A percentile compares a stretch with the other conserved stretches of the same genome.
These are phyloP conservation scores for Anastrepha obliqua DNA, from an alignment of 1,140 invertebrate species.

Conservation along the genomic window DNA sequence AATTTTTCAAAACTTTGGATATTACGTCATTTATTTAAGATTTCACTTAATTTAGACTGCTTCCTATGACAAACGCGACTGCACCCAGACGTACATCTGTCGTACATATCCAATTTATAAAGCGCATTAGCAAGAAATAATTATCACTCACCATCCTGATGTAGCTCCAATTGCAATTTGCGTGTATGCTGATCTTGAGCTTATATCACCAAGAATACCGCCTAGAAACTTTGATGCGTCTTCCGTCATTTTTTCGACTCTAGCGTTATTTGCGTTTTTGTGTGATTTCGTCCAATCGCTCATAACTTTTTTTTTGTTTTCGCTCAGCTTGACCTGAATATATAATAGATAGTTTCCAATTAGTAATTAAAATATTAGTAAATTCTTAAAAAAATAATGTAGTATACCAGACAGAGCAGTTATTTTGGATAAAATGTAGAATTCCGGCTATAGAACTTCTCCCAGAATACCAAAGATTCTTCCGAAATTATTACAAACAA, in stretches of 20 bases:
- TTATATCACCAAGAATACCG: constrained; percentile 85
- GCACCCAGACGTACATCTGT: background rate
- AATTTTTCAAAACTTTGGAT: constrained; percentile 21
- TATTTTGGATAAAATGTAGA: background rate
- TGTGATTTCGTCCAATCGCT: constrained; percentile 58
- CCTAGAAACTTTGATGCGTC: constrained; percentile 81
- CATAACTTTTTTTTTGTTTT: constrained; percentile 46
- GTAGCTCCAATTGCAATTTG: constrained; percentile 90
- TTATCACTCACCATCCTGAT: constrained; percentile 87
- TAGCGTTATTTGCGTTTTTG: constrained; percentile 54
- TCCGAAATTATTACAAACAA: constrained; percentile 11
- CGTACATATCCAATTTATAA: background rate
- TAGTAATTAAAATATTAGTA: background rate
- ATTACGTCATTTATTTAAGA: constrained; percentile 44
- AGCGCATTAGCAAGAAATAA: background rate
- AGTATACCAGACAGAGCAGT: background rate
- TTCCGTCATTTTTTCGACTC: constrained; percentile 58
- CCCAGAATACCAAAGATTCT: constrained; percentile 15
- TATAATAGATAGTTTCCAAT: background rate
- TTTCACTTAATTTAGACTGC: background rate
- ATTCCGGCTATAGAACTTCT: background rate
- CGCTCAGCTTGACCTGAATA: background rate
- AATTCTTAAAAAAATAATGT: background rate
- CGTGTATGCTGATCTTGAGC: constrained; percentile 88
- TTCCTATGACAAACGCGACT: background rate